Evolutionary conservation across 2,888 invertebrate species (phyloP), one percentile per base, ranked within the genome.

Genomic region (Lissocephala sabroskyi): DNA sequence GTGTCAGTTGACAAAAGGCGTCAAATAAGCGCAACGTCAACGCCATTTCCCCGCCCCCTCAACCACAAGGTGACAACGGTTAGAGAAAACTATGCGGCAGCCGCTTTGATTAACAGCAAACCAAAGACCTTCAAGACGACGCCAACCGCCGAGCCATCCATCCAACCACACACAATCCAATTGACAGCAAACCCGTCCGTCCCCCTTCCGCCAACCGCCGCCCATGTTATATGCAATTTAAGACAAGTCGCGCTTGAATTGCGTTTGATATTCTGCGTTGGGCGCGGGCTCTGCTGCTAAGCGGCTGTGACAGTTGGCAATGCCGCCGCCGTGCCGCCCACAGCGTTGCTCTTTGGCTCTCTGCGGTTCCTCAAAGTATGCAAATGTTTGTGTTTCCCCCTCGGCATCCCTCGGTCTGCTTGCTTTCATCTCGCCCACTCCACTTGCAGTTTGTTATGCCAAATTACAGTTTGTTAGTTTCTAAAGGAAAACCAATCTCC

Each of bases 121-220:
- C 23, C 3, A 7, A 23, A 23, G 7, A 23, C 23, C 23, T 23
- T 23, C 4, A 23, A 7, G 3, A 7, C 7, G 23, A 23, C 3
- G 23, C 23, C 3, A 23, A 32, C 4, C n/a, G 10, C 42, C 48
- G 52, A 33, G 49, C 49, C 39, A 45, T 36, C 26, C 44, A 52
- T 53, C 62, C 49, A 49, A 41, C 35, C 44, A 26, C 53, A 49
- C 45, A 41, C 41, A 42, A 45, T 26, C 30, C 32, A 41, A 23
- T 11, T 19, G 30, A 30, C 7, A 35, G 33, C 33, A 26, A 23
- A 33, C 6, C 19, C 10, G 35, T n/a, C 14, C 17, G 29, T 10
- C 10, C 10, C 29, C 10, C 29, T 28, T 6, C 10, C 10, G 28
- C 32, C 11, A 32, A 32, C 14, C 1, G 1, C 3, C 32, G 29